These are phyloP conservation scores for Cephalopterus ornatus DNA, from an alignment of 2,113 vertebrate species.

Conservation along the genomic window DNA sequence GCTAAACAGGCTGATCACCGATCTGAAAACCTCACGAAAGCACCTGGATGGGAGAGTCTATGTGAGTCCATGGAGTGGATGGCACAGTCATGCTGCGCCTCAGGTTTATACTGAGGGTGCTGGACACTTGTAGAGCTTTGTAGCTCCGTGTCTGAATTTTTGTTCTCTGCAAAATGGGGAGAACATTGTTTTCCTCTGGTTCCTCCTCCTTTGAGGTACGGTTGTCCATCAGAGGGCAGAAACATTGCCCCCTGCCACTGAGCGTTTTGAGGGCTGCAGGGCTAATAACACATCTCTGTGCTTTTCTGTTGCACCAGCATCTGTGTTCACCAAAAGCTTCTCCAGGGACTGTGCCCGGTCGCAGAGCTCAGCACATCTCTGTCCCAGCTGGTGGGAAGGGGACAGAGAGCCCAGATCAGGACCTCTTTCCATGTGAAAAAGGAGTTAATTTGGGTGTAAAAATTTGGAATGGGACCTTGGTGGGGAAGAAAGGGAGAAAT, in stretches of 20 bases:
- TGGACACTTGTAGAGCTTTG: not conserved
- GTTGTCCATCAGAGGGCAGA: not conserved
- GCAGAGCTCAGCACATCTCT: rapidly evolving
- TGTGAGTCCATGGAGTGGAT: not conserved
- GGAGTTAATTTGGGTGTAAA: not conserved
- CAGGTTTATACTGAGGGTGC: not conserved
- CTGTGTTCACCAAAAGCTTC: not conserved
- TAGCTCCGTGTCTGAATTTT: not conserved
- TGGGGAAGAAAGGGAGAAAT: not conserved
- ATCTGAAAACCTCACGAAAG: not conserved
- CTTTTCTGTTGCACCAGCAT: not conserved
- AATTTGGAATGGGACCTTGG: not conserved
- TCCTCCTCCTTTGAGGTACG: not conserved
- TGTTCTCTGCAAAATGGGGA: not conserved
- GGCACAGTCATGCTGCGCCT: not conserved
- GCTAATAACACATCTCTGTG: not conserved
- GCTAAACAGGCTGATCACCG: not conserved
- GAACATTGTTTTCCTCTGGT: not conserved
- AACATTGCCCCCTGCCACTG: not conserved
- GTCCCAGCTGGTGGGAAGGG: not conserved
- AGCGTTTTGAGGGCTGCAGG: not conserved
- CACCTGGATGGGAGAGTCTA: not conserved
- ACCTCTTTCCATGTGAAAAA: not conserved
- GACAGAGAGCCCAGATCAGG: not conserved
- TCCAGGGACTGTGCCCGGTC: not conserved